Evolutionary conservation across 37 sponge, comb jelly and placozoan species (phyloP), one percentile per base, ranked within the genome.

Genomic region (Halichondria panicea): DNA sequence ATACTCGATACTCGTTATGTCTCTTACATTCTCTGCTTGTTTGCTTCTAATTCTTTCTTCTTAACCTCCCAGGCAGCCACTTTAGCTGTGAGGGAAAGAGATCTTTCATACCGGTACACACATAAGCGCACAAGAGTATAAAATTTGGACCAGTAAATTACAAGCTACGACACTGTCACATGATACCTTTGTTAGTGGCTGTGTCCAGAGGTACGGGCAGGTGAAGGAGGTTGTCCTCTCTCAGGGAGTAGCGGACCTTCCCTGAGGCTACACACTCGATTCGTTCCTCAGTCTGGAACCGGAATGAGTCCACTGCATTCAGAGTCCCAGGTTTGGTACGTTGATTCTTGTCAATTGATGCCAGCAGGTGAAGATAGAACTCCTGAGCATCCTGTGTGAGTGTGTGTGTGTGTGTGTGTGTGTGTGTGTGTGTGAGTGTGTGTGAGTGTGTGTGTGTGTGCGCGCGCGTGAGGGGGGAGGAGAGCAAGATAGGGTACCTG

Each of bases 311-410:
- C 22, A 71, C 69, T 9, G 84, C 79, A 56, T 82, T 82, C 42
- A 62, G n/a, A 24, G 74, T 1, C 21, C 65, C 74, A 13, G 81
- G 25, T 5, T 50, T 22, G 3, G 67, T 1, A 0, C 66, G 38
- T 59, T 93, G 70, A 21, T 65, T 68, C 46, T 77, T 65, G 50
- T 91, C 92, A 45, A 95, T 81, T 41, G 72, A 28, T 31, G 55
- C 27, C 35, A 95, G 74, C 38, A 95, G 60, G 46, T 95, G 90
- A 21, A 95, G 81, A 60, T 92, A 78, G 70, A 83, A 95, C 75
- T 95, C 96, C 42, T 81, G 85, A 19, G 92, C 92, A 74, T 95
- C 96, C 77, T 93, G 80, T 2, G n/a, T 19, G 36, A 32, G n/a
- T n/a, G n/a, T n/a, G n/a, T n/a, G n/a, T n/a, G n/a, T n/a, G n/a